Base-by-base conservation (phyloP, 2,797 vertebrate species). In the Allobates femoralis region DNA sequence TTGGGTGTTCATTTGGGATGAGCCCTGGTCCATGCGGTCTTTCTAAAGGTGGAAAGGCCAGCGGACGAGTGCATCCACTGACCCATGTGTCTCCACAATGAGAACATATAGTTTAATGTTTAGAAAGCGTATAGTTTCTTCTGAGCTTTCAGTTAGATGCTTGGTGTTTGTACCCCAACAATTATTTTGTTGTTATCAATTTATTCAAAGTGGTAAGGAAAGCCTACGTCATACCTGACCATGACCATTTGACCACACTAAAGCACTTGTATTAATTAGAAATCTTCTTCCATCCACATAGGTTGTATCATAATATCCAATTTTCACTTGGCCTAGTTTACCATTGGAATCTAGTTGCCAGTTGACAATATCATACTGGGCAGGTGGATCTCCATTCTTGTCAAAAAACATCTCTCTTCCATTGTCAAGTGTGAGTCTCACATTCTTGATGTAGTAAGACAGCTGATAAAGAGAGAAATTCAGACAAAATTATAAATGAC, bases 361-460 rank as follows among this genome's bases (percentile, higher is more conserved):
- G 51, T 86, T 86, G 6, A 86, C 66, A 60, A 86, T 86, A 53
- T 86, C 84, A 21, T 86, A 86, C 3, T 32, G 2, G 0, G 77
- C 84, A 16, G 84, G 78, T 5, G 78, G 78, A n/a, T 86, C 69
- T n/a, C 46, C 21, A 58, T 67, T 78, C 60, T 67, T n/a, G 11
- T 8, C 21, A n/a, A 21, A 74, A 11, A 23, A 66, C 19, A 46
- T 64, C 19, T 30, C 23, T 46, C 1, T n/a, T 46, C 12, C 21
- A 18, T 19, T 19, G 7, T 19, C 19, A 14, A 55, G 2, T 28
- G 28, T 19, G 6, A 30, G 7, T 30, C 23, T 30, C 11, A 26
- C 18, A 28, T 37, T 53, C 46, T 23, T 28, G 23, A 26, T 53
- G 21, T 56, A 58, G 30, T 66, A 28, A 18, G 14, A 55, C 10